Evolutionary conservation across 2,113 vertebrate genomes (phyloP), one percentile per base, ranked within the genome.

Genomic region (Dunckerocampus dactyliophorus): DNA sequence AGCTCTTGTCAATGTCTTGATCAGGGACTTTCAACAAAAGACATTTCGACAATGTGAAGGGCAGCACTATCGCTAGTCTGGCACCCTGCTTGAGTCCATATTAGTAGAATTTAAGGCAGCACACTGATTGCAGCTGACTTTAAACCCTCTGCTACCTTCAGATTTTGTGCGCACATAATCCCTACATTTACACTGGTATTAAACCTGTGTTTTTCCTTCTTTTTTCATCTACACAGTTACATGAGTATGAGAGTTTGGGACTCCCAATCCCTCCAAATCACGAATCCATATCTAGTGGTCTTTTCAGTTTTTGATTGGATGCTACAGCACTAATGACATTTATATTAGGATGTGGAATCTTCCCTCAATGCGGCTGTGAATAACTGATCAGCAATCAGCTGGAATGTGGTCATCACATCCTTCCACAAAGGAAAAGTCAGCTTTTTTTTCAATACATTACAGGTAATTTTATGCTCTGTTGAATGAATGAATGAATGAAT

Each of bases 41-140:
- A 31, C 50, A 67, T 79, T 76, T 68, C 39, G 82, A 69, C 59
- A 73, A 70, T 47, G 49, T 34, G 20, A 67, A 66, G 59, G 65
- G 53, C 67, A 37, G 39, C 13, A 4, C 71, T 72, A 73, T 79
- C 67, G 49, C 47, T 47, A 50, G 62, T 28, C 14, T 45, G 21
- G 17, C 31, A 20, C 47, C 28, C 51, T 21, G 16, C 14, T 4
- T 10, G 11, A 42, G 39, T 59, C 54, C 58, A 47, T 50, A 47
- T 70, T 52, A 51, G 37, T 51, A 55, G 39, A 55, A 47, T 68
- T 46, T 57, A 67, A 53, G 62, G 61, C 42, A 20, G n/a, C 24
- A 13, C 51, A 46, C 46, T 62, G 8, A 13, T 34, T 13, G 42
- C 34, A 47, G 45, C 45, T 16, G 3, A 43, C 56, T 53, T 62